Evolutionary conservation across 2,113 vertebrate genomes (phyloP), one percentile per base, ranked within the genome.

Genomic region (Nestor notabilis): DNA sequence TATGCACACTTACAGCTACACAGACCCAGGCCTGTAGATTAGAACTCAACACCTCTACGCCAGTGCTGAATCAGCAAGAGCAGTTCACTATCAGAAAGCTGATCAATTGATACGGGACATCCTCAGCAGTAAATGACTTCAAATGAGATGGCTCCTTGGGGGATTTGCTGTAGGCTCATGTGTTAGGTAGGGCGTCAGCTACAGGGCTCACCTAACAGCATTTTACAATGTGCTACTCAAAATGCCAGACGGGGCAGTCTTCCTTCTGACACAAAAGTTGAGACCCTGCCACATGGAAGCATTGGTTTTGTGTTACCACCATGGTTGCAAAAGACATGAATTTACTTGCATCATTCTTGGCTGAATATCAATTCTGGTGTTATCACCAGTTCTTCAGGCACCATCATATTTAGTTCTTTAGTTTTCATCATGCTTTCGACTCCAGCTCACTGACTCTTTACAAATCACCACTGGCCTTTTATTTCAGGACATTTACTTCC

Each of bases 401-500:
- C 21, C 11, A 29, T 25, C 28, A 15, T 10, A 53, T 66, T 83
- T 52, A 68, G 24, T 41, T 75, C 41, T 66, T 65, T 7, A 98
- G 98, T 83, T 99, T 99, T 93, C 97, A 98, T 85, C 94, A 96
- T 52, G 97, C 93, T 29, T 98, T 98, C 65, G 96, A 97, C 71
- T 81, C 96, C 5, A 97, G 95, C 13, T 91, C 92, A 3, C 27
- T 97, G 39, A 97, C 91, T 11, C 29, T 98, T 86, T 96, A 98
- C 33, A 97, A 90, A 69, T 31, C 98, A 53, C 97, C 98, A 15
- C 87, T 98, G 70, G 97, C 98, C 69, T 98, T 98, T 96, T 98
- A 98, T 78, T 98, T 98, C 8, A 98, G 97, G 41, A 96, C 98
- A 5, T 98, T 98, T 90, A 97, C 98, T 29, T 99, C 98, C 28